These are phyloP conservation scores for Alouatta palliata DNA, from an alignment of 2,113 vertebrate genomes.

Conservation along the genomic window DNA sequence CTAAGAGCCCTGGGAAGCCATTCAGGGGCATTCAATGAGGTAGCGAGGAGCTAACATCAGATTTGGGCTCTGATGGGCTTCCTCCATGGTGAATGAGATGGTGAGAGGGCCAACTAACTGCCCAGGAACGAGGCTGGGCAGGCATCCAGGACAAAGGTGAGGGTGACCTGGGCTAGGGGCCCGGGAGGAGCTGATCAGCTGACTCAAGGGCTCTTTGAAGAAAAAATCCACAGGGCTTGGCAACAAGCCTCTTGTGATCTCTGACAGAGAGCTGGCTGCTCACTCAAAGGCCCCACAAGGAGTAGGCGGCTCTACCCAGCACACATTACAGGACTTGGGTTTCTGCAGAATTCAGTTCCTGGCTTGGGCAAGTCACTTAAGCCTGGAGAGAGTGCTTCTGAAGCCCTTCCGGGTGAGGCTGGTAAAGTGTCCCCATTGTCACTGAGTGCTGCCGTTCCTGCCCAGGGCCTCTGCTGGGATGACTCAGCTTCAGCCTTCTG, in stretches of 20 bases:
- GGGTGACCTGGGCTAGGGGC: neutral
- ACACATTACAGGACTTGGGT: neutral
- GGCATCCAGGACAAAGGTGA: neutral
- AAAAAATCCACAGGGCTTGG: neutral
- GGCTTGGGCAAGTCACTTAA: neutral
- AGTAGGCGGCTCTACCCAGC: neutral
- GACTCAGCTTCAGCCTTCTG: slow-evolving; percentile 24
- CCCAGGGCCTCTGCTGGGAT: neutral
- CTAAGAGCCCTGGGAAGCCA: neutral
- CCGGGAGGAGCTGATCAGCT: neutral
- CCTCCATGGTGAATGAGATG: neutral
- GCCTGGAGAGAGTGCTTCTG: neutral
- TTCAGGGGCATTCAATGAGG: neutral
- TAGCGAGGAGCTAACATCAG: neutral
- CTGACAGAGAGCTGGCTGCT: neutral
- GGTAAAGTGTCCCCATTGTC: neutral
- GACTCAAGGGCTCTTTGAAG: neutral
- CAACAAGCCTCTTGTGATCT: neutral
- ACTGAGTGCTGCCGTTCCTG: neutral
- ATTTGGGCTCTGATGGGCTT: neutral
- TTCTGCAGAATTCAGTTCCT: neutral
- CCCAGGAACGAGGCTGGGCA: neutral
- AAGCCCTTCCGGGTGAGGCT: neutral
- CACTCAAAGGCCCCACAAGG: neutral
- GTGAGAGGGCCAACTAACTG: neutral